Evolutionary conservation across 1,140 invertebrate species (phyloP).

Genomic region (Meloidogyne chitwoodi): DNA sequence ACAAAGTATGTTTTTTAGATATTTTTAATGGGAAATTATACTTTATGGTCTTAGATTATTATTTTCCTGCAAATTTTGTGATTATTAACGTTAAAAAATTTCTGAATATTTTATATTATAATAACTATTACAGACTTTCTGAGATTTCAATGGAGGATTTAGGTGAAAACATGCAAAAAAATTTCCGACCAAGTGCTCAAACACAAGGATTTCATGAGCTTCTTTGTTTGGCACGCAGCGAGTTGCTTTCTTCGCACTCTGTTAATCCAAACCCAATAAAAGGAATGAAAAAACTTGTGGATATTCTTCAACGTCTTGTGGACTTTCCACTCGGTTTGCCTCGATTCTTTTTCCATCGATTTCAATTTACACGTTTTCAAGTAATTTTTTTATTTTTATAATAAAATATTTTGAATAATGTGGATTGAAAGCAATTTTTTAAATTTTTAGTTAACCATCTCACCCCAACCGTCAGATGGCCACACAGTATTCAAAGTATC

Average conservation of each 20-base stretch:
- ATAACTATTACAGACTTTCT: not conserved
- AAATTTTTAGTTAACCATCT: constrained; percentile 17
- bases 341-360: constrained; percentile 20
- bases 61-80: too few relatives aligned
- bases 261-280: not conserved
- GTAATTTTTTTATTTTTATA: not conserved
- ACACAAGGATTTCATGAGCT: not conserved
- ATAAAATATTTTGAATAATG: not conserved
- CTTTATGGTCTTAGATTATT: not conserved
- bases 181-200: not conserved
- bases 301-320: constrained; percentile 1
- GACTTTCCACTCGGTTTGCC: constrained; percentile 15
- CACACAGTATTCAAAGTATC: constrained; percentile 8
- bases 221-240: constrained; percentile 8
- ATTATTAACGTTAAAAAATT: too few relatives aligned
- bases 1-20: not conserved
- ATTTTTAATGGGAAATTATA: not conserved
- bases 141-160: constrained; percentile 18
- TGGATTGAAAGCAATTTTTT: not conserved
- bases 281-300: not conserved
- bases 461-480: constrained; percentile 11
- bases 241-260: not conserved
- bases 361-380: constrained; percentile 12
- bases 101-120: too few relatives aligned
- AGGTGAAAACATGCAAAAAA: constrained; percentile 7